phyloP scores from a whole-genome alignment of 2,888 invertebrate genomes.

The Mallateleia sp. region DNA sequence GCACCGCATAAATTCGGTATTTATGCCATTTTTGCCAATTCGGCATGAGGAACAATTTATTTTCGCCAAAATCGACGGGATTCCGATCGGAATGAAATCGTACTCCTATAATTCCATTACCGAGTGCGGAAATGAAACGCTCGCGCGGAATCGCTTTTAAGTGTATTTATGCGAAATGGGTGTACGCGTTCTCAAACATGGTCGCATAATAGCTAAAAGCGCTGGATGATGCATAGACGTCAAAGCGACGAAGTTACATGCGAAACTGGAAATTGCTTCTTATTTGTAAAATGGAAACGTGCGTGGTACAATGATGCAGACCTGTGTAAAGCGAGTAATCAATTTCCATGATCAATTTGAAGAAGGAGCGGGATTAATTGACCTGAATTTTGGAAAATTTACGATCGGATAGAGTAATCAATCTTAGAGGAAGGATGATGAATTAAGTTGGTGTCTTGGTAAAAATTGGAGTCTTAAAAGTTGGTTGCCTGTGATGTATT shows the following conservation, averaged over 20 bases:
- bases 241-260: conserved; percentile 41
- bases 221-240: conserved; percentile 37
- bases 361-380: too few species aligned
- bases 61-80: too few species aligned
- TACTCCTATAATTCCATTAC: conserved; percentile 36
- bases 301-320: too few species aligned
- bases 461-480: too few species aligned
- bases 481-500: too few species aligned
- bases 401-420: too few species aligned
- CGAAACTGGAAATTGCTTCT: conserved; percentile 4
- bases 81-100: conserved; percentile 16
- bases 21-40: neutral
- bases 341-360: neutral
- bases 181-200: conserved; percentile 13
- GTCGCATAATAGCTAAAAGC: conserved; percentile 33
- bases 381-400: too few species aligned
- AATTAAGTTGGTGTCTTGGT: too few species aligned
- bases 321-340: neutral
- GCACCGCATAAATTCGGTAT: neutral
- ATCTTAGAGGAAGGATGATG: too few species aligned
- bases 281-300: conserved; percentile 4
- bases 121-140: conserved; percentile 42
- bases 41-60: neutral
- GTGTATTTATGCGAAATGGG: conserved; percentile 48
- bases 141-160: conserved; percentile 32